phyloP scores from a whole-genome alignment of 2,888 invertebrate genomes.

The Hydraecia micacea region DNA sequence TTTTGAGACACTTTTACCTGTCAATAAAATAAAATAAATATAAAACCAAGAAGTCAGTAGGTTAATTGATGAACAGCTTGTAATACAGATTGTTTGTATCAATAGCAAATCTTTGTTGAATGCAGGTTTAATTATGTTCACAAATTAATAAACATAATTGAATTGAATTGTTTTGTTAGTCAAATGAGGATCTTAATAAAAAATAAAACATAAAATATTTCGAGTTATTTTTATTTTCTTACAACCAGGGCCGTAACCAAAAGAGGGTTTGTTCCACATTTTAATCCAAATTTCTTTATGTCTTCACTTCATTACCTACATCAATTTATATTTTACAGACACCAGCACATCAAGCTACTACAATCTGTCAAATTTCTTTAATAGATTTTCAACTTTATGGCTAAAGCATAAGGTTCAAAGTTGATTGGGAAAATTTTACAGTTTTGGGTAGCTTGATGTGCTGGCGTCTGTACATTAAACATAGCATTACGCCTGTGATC shows the following conservation, averaged over 20 bases:
- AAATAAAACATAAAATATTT: conserved; percentile 42
- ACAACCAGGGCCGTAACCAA: conserved; percentile 46
- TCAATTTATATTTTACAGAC: no score
- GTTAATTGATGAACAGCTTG: neutral
- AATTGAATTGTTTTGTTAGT: neutral
- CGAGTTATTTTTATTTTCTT: conserved; percentile 57
- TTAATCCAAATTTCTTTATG: neutral
- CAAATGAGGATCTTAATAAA: neutral
- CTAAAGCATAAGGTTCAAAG: no score
- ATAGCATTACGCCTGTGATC: neutral
- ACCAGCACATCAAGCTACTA: no score
- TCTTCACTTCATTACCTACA: neutral
- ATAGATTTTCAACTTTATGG: no score
- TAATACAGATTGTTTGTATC: neutral
- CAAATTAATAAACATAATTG: neutral
- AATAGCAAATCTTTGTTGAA: neutral
- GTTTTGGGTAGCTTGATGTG: no score
- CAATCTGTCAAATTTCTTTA: no score
- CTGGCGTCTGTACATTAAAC: neutral
- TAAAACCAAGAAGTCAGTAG: neutral
- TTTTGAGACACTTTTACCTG: no score
- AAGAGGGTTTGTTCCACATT: conserved; percentile 23
- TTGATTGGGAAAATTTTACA: no score
- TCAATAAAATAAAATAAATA: neutral
- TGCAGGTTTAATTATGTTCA: neutral